These are phyloP conservation scores for Acrobasis suavella DNA, from an alignment of 2,888 invertebrate genomes.

Conservation along the genomic window DNA sequence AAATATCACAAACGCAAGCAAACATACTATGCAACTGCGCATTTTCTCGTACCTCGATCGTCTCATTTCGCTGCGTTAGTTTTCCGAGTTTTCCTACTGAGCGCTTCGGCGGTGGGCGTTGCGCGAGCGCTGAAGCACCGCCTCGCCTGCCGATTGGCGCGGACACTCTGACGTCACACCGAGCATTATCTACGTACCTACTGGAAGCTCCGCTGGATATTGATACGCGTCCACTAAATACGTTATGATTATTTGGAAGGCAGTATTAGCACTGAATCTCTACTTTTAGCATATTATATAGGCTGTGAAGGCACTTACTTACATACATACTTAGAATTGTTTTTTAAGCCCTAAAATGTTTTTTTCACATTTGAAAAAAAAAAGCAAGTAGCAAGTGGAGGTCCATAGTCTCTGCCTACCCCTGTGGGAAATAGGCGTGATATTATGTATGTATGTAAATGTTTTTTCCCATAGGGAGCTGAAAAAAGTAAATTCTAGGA, in stretches of 20 bases:
- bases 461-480: too few relatives aligned
- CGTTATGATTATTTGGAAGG: background rate
- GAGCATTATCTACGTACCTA: slow-evolving; percentile 60
- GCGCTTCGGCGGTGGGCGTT: slow-evolving; percentile 65
- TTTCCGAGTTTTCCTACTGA: slow-evolving; percentile 67
- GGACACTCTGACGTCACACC: slow-evolving; percentile 76
- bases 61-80: slow-evolving; percentile 31
- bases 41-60: background rate
- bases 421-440: too few relatives aligned
- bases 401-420: too few relatives aligned
- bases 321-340: too few relatives aligned
- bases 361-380: too few relatives aligned
- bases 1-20: background rate
- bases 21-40: background rate
- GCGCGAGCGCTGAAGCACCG: slow-evolving; percentile 63
- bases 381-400: too few relatives aligned
- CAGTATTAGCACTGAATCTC: background rate
- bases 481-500: too few relatives aligned
- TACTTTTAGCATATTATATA: too few relatives aligned
- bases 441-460: too few relatives aligned
- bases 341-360: too few relatives aligned
- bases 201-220: slow-evolving; percentile 34
- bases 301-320: too few relatives aligned
- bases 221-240: slow-evolving; percentile 41
- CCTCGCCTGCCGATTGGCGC: slow-evolving; percentile 69